phyloP scores from a whole-genome alignment of 2,888 invertebrate genomes.

The Adineta ricciae region DNA sequence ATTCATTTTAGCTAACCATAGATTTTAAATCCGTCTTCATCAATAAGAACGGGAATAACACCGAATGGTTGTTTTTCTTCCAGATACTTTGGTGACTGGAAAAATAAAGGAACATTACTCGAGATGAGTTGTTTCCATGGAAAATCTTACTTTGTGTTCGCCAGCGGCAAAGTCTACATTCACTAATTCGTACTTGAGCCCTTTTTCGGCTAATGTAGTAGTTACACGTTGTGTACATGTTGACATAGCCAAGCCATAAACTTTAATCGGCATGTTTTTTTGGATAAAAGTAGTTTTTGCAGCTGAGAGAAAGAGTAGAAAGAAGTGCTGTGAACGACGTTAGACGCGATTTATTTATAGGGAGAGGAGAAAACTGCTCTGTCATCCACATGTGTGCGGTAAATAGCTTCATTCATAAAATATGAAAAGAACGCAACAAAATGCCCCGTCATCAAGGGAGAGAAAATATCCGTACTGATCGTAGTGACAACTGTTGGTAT shows the following conservation, averaged over 20 bases:
- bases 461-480: too few species aligned
- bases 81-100: neutral
- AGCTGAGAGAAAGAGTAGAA: too few species aligned
- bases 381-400: neutral
- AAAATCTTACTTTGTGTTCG: neutral
- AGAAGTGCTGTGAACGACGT: neutral
- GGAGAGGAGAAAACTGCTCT: neutral
- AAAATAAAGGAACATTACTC: neutral
- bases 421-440: neutral
- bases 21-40: neutral
- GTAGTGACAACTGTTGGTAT: too few species aligned
- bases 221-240: neutral
- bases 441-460: neutral
- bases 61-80: neutral
- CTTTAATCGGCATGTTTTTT: neutral
- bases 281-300: too few species aligned
- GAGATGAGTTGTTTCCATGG: too few species aligned
- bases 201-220: neutral
- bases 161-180: neutral
- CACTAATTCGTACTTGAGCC: neutral
- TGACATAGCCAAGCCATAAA: neutral
- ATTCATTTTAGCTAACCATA: neutral
- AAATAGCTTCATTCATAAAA: neutral
- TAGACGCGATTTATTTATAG: neutral
- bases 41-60: neutral